Evolutionary conservation across 2,888 invertebrate species (phyloP).

Genomic region (Drosophila borborema): DNA sequence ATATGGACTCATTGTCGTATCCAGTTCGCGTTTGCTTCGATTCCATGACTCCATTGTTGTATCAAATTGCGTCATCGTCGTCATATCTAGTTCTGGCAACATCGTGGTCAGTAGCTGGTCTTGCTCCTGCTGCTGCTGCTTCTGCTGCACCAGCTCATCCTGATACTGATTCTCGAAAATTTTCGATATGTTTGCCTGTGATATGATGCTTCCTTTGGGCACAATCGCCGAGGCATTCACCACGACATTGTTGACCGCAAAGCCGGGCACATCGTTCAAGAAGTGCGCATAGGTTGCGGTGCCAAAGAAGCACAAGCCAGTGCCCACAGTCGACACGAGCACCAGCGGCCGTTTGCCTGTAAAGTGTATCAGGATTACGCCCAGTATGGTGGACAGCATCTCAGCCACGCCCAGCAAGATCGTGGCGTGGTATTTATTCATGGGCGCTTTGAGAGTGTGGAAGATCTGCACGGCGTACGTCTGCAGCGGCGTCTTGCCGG

Average conservation of each 20-base stretch:
- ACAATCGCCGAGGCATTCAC: constrained; percentile 82
- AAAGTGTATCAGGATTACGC: constrained; percentile 89
- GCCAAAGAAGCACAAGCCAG: constrained; percentile 88
- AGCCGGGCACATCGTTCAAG: constrained; percentile 84
- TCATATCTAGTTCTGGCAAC: constrained; percentile 33
- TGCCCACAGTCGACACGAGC: constrained; percentile 89
- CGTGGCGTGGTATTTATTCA: constrained; percentile 91
- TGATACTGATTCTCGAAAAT: constrained; percentile 81
- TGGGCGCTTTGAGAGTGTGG: constrained; percentile 89
- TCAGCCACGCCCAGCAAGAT: constrained; percentile 90
- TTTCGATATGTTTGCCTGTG: constrained; percentile 82
- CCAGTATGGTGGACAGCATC: constrained; percentile 88
- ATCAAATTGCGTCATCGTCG: constrained; percentile 33
- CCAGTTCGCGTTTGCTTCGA: constrained; percentile 65
- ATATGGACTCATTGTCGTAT: constrained; percentile 34
- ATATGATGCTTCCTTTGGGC: constrained; percentile 80
- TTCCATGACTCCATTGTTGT: constrained; percentile 44
- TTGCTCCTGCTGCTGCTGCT: constrained; percentile 5
- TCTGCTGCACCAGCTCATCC: constrained; percentile 40
- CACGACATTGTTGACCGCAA: constrained; percentile 84
- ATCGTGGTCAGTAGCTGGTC: constrained; percentile 44
- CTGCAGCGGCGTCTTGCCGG: constrained; percentile 90
- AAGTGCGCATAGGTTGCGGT: constrained; percentile 85
- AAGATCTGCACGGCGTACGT: constrained; percentile 92
- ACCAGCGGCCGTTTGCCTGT: constrained; percentile 90